Evolutionary conservation across 2,797 vertebrate species (phyloP).

Genomic region (Sebastes steindachneri): DNA sequence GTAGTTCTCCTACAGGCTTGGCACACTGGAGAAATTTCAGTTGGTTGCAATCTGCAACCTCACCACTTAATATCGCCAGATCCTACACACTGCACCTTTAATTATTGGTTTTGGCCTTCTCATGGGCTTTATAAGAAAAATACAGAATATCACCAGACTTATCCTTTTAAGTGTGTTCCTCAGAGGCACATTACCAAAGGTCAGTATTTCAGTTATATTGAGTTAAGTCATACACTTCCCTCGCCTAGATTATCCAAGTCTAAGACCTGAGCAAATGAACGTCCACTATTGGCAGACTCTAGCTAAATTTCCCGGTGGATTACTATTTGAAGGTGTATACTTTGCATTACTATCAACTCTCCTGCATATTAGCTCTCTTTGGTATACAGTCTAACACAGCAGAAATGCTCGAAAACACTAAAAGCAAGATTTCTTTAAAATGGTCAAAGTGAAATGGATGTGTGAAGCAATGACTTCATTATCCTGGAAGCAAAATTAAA

Average conservation of each 20-base stretch:
- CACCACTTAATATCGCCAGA: accelerated
- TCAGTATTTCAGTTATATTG: background rate
- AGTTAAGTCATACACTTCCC: background rate
- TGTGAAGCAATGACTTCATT: slow-evolving; percentile 19
- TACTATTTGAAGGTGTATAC: background rate
- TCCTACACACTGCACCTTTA: background rate
- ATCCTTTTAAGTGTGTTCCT: background rate
- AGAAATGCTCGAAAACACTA: background rate
- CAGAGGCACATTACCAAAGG: background rate
- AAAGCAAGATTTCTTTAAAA: slow-evolving; percentile 4
- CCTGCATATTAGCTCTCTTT: background rate
- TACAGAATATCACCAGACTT: background rate
- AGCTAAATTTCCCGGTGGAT: background rate
- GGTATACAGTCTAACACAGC: background rate
- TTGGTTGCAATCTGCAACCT: too few relatives aligned
- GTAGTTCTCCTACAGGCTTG: too few relatives aligned
- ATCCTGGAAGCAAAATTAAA: slow-evolving; percentile 21
- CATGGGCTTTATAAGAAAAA: background rate
- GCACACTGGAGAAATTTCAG: too few relatives aligned
- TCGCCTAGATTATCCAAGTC: background rate
- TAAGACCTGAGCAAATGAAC: background rate
- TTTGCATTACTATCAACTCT: background rate
- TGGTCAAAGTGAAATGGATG: background rate
- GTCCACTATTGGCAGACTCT: background rate
- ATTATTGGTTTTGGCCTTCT: background rate